Conservation (phyloP, 64 coral and sea anemone genomes). For the Trachythela sp. region DNA sequence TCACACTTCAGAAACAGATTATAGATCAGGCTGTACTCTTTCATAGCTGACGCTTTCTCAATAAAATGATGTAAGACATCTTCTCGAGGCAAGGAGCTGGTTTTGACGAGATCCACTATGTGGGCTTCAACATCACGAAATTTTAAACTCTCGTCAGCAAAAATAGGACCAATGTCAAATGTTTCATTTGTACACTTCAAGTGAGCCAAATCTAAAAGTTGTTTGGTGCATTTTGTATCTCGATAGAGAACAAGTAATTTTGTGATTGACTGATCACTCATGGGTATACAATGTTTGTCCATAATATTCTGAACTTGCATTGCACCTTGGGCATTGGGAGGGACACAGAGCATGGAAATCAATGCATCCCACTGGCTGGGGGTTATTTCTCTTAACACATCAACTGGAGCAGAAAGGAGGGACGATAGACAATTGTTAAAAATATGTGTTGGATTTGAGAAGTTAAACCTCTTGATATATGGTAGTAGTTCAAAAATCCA, state of each 20-base stretch:
- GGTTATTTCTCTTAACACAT: not conserved
- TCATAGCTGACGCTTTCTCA: not conserved
- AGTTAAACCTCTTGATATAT: not conserved
- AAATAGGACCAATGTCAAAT: not conserved
- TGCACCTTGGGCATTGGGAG: not conserved
- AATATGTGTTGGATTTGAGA: not conserved
- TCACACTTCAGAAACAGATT: not conserved
- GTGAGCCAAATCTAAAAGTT: not conserved
- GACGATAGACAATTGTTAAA: not conserved
- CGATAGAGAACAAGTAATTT: not conserved
- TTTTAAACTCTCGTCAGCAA: not conserved
- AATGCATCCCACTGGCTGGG: not conserved
- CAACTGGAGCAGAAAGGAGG: not conserved
- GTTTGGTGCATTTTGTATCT: not conserved
- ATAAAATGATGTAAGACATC: not conserved
- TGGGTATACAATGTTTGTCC: not conserved
- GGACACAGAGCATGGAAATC: not conserved
- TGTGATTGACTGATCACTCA: not conserved
- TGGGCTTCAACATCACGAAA: not conserved
- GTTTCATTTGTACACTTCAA: not conserved
- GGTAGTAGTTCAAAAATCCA: not conserved
- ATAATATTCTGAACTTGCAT: not conserved
- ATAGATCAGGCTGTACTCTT: not conserved
- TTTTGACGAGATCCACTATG: not conserved
- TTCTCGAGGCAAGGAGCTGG: not conserved